phyloP scores from a whole-genome alignment of 1,140 invertebrate species.

The Trachymyrmex septentrionalis region DNA sequence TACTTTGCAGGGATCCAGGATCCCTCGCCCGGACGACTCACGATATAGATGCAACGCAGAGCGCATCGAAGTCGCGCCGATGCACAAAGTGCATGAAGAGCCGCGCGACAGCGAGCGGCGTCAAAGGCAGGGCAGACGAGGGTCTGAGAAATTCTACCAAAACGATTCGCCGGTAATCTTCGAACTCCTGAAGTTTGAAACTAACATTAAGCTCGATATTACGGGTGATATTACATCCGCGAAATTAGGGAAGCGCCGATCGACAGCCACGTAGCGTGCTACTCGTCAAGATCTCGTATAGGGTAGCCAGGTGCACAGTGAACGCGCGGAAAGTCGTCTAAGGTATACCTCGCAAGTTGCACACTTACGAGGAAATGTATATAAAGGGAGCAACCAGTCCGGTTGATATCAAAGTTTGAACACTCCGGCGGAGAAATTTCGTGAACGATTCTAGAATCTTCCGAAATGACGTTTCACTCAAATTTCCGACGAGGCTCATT shows the following conservation, averaged over 20 bases:
- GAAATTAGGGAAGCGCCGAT: constrained; percentile 57
- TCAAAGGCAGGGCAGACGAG: constrained; percentile 50
- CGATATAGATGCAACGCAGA: constrained; percentile 1
- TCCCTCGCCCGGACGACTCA: constrained; percentile 2
- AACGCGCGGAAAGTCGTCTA: constrained; percentile 43
- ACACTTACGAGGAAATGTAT: constrained; percentile 37
- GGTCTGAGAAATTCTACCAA: constrained; percentile 41
- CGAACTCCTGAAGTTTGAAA: constrained; percentile 50
- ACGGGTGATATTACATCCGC: constrained; percentile 64
- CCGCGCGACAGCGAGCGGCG: constrained; percentile 6
- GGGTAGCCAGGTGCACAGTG: constrained; percentile 49
- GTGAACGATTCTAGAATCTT: constrained; percentile 3
- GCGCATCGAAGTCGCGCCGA: constrained; percentile 30
- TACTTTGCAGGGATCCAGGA: constrained; percentile 54
- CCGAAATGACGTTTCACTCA: constrained; percentile 5
- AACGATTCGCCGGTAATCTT: constrained; percentile 67
- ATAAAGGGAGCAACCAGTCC: neutral
- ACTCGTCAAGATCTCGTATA: constrained; percentile 53
- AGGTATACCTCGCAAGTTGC: constrained; percentile 13
- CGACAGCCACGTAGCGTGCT: constrained; percentile 24
- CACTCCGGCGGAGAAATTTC: constrained; percentile 26
- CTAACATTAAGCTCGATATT: constrained; percentile 63
- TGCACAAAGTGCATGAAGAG: constrained; percentile 40
- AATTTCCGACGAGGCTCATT: neutral
- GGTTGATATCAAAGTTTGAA: constrained; percentile 56